Conservation (phyloP, 2,797 vertebrate species). For the Pygocentrus nattereri region DNA sequence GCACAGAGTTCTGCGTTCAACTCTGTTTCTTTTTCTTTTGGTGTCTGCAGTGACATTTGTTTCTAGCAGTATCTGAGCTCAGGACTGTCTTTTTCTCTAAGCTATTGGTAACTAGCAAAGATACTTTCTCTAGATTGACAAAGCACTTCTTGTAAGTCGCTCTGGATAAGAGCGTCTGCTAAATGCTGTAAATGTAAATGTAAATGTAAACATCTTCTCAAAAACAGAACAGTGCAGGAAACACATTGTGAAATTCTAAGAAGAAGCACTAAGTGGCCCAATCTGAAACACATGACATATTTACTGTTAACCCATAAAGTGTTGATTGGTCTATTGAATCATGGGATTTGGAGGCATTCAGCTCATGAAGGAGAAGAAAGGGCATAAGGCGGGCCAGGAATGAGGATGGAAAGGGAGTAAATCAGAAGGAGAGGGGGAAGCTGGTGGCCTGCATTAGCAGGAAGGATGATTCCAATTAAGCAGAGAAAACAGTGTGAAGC, state of each 20-base stretch:
- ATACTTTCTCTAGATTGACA: no score
- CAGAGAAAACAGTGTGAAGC: slow-evolving; percentile 25
- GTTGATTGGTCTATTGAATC: not conserved
- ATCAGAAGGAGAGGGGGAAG: slow-evolving; percentile 36
- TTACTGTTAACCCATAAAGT: slow-evolving; percentile 28
- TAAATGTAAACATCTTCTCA: not conserved
- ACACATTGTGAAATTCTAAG: not conserved
- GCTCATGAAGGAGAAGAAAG: slow-evolving; percentile 20
- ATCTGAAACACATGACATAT: slow-evolving; percentile 20
- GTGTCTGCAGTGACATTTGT: no score
- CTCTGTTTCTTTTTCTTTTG: no score
- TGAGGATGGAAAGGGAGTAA: slow-evolving; percentile 18
- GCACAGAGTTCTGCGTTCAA: no score
- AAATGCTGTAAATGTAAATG: no score
- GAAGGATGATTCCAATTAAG: slow-evolving; percentile 58
- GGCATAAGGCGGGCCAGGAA: slow-evolving; percentile 7
- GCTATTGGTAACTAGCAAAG: no score
- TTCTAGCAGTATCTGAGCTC: no score
- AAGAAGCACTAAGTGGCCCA: not conserved
- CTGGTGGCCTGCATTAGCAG: slow-evolving; percentile 12
- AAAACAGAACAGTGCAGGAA: not conserved
- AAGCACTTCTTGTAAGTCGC: no score
- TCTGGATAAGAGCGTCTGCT: no score
- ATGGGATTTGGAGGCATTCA: not conserved
- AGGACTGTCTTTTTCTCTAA: no score